Evolutionary conservation across 1,140 invertebrate species (phyloP), one percentile per base, ranked within the genome.

Genomic region (Drosophila malerkotliana): DNA sequence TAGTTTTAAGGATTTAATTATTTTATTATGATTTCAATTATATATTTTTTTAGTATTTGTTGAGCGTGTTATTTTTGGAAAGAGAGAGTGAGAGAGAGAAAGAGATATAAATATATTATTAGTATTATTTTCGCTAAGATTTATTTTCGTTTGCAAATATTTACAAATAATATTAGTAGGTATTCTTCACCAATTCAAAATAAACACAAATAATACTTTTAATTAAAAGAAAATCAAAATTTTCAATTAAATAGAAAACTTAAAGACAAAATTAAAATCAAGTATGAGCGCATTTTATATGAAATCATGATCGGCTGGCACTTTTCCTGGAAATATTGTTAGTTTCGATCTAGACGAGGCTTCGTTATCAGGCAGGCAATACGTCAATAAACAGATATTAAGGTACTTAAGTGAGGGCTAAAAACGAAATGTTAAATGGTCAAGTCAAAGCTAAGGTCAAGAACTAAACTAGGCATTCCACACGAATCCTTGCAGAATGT

Each of bases 241-340:
- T 10, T 34, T n/a, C n/a, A 32, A 52, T 41, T n/a, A 12, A 56
- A 59, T 37, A 53, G n/a, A 59, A 67, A 44, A 32, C 21, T n/a
- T 12, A 34, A 73, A 24, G 44, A 34, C 15, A 34, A 32, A 54
- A 10, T 44, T 3, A 21, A 54, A 71, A 30, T 58, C 37, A 75
- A 80, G 59, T 71, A 80, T 83, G 77, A 84, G 81, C 81, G 82
- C 81, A 79, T 87, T 84, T 72, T 51, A 69, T 77, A 30, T 68
- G 56, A 83, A 61, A 61, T 57, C 28, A 79, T 55, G 55, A 73
- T 54, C 59, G 69, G 24, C 60, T 72, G 51, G 54, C 54, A 72
- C 71, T 63, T 60, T 47, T 63, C 24, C 47, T 53, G 72, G 12
- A 75, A 75, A 66, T 72, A 60, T 72, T 59, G 30, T 52, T 72